Evolutionary conservation across 2,113 vertebrate genomes (phyloP), one percentile per base, ranked within the genome.

Genomic region (Dicentrarchus labrax): DNA sequence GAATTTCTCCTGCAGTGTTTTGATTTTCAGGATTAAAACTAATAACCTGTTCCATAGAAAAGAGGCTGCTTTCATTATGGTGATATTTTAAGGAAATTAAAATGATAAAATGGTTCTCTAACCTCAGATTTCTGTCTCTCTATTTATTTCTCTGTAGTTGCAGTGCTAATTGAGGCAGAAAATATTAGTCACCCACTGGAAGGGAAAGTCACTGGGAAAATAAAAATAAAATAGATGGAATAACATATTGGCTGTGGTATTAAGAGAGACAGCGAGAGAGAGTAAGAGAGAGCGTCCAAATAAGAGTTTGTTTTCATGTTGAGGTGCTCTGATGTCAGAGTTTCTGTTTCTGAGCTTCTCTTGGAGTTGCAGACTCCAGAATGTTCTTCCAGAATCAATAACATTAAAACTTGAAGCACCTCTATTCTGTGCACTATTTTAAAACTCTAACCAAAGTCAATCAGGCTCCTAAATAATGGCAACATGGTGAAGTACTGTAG

Each of bases 121-220:
- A 76, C 69, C 50, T 50, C 83, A 78, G 5, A 67, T 72, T 48
- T 76, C 57, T 74, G 56, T 69, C 51, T 71, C 47, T 30, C 50
- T 75, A 3, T 73, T 77, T 76, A 24, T 78, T 78, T 82, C 72
- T 51, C 5, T 21, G 38, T 54, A 81, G 60, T 67, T 60, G 66
- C 80, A 41, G 11, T 47, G 53, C 47, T 92, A 90, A 94, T 76
- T 88, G 82, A 84, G 69, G 87, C 77, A 94, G 93, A 94, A 95
- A 93, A 88, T 94, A 88, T 94, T 91, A 94, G 88, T 94, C 94
- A 94, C 84, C 59, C 65, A 62, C 83, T 91, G 86, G 91, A 94
- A 91, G 43, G 39, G 70, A 78, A 86, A 68, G 73, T 82, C 66
- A 65, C 11, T 13, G 64, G 65, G 81, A 65, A 85, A 76, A 91